Evolutionary conservation across 1,140 invertebrate genomes (phyloP).

Genomic region (Caenorhabditis inopinata): DNA sequence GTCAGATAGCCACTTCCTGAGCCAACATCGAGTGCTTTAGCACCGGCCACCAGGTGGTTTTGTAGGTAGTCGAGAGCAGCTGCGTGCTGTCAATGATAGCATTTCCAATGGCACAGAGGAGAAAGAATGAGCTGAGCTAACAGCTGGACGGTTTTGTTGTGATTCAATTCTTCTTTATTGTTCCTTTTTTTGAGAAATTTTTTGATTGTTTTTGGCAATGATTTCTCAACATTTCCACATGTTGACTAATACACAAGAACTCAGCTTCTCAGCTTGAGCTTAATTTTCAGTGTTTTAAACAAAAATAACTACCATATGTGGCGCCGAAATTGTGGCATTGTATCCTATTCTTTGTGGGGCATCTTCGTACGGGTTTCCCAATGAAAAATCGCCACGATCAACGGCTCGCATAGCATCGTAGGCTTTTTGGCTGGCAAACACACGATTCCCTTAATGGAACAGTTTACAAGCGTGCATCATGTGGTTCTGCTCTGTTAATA

Average conservation of each 20-base stretch:
- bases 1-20: constrained; percentile 93
- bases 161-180: not conserved
- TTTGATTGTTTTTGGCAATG: too few species aligned
- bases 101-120: not conserved
- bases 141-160: not conserved
- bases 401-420: constrained; percentile 81
- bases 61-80: constrained; percentile 85
- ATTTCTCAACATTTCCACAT: too few species aligned
- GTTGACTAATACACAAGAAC: too few species aligned
- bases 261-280: too few species aligned
- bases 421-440: constrained; percentile 79
- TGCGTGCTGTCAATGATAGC: constrained; percentile 74
- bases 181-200: not conserved
- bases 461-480: too few species aligned
- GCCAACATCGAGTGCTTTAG: constrained; percentile 85
- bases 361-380: constrained; percentile 80
- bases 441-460: constrained; percentile 79
- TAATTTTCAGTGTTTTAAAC: too few species aligned
- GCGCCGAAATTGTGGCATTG: constrained; percentile 91
- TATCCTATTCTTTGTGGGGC: constrained; percentile 75
- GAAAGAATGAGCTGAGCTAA: not conserved
- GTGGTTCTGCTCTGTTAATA: too few species aligned
- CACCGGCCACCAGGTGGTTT: constrained; percentile 78
- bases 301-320: constrained; percentile 77
- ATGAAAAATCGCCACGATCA: constrained; percentile 79